Evolutionary conservation across 2,797 vertebrate genomes (phyloP).

Genomic region (Onychomys arenicola): DNA sequence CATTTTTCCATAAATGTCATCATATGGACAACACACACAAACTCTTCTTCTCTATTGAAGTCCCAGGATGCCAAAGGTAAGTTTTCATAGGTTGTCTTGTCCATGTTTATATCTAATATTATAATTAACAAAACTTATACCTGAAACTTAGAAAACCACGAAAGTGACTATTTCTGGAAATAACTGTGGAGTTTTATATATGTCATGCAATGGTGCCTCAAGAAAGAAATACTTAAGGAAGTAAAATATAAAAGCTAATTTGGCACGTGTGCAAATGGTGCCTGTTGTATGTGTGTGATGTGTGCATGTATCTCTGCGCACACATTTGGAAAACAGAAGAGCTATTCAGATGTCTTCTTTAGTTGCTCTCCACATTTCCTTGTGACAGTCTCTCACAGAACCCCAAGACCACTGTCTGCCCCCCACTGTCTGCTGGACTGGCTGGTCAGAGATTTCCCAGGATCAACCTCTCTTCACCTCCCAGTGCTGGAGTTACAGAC

Average conservation of each 20-base stretch:
- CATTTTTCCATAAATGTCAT: rapidly evolving
- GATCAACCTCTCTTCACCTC: neutral
- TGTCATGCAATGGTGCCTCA: neutral
- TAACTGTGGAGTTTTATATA: neutral
- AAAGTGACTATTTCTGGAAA: neutral
- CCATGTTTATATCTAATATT: neutral
- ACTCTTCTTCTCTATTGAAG: neutral
- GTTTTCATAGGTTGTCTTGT: neutral
- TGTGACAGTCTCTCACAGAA: neutral
- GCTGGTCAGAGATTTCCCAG: neutral
- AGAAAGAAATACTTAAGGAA: neutral
- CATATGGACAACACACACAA: neutral
- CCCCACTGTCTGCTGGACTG: neutral
- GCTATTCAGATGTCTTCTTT: neutral
- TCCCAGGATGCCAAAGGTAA: no score
- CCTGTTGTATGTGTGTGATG: neutral
- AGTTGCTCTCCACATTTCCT: neutral
- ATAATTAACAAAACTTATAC: neutral
- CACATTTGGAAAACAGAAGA: neutral
- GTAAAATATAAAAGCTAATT: neutral
- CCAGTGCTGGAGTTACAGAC: neutral
- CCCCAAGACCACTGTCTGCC: neutral
- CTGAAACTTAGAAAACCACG: neutral
- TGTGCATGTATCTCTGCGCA: neutral
- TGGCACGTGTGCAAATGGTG: neutral